Percentiles rank a stretch among this genome's conserved stretches.
Conservation (phyloP, 2,113 vertebrate genomes). For the Suricata suricatta region DNA sequence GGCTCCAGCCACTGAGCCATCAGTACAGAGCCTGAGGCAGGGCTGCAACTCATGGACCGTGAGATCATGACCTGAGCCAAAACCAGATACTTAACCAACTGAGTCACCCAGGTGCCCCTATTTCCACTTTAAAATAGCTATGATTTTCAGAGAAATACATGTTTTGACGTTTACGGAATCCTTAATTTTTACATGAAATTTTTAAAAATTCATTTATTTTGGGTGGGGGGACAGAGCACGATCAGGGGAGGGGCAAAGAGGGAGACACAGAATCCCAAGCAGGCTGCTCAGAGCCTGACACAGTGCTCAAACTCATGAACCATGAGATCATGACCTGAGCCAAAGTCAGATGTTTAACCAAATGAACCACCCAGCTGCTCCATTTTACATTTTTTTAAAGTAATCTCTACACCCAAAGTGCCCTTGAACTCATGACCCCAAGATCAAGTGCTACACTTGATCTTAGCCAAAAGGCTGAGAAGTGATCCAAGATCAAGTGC, state of each 20-base stretch:
- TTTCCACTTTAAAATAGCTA: neutral
- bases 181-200: neutral
- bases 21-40: too few relatives aligned
- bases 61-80: too few relatives aligned
- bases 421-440: neutral
- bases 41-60: too few relatives aligned
- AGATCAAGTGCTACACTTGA: neutral
- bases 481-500: neutral
- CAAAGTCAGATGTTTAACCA: neutral
- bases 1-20: too few relatives aligned
- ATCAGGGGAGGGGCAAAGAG: neutral
- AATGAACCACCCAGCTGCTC: neutral
- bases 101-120: too few relatives aligned
- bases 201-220: neutral
- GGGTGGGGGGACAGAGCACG: neutral
- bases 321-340: neutral
- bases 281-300: neutral
- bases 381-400: neutral
- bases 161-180: slow-evolving; percentile 22
- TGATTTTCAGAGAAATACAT: slow-evolving; percentile 1
- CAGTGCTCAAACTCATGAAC: neutral
- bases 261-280: neutral
- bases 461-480: too few relatives aligned
- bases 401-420: neutral
- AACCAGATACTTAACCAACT: too few relatives aligned